Evolutionary conservation across 2,113 vertebrate genomes (phyloP).

Genomic region (Ceyx melanurus): DNA sequence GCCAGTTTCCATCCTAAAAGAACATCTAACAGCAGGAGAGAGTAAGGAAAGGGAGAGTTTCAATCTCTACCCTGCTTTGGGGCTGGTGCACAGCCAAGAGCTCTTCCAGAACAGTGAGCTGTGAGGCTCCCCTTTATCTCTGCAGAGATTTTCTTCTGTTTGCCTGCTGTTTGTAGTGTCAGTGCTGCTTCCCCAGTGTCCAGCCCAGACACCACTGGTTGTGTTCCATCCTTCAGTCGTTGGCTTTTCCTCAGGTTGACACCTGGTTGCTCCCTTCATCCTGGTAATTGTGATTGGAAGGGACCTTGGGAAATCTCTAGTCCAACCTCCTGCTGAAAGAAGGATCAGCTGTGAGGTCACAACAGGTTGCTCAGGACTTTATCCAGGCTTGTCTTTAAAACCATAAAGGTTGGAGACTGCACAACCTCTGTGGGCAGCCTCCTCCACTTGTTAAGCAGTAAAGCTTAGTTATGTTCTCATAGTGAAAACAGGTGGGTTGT

Average conservation of each 20-base stretch:
- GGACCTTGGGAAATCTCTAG: not conserved
- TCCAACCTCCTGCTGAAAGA: not conserved
- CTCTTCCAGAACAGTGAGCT: not conserved
- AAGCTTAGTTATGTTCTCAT: not conserved
- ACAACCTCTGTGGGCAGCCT: not conserved
- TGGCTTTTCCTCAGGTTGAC: not conserved
- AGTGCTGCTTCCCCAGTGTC: not conserved
- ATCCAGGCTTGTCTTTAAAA: not conserved
- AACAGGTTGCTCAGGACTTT: not conserved
- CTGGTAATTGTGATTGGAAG: not conserved
- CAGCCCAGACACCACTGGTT: not conserved
- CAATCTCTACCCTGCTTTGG: not conserved
- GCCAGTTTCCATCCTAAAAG: not conserved
- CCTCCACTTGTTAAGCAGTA: not conserved
- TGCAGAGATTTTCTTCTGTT: not conserved
- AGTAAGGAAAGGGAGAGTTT: not conserved
- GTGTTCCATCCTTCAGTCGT: not conserved
- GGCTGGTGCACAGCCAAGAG: not conserved
- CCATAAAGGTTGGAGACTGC: not conserved
- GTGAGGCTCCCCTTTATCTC: not conserved
- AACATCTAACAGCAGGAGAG: not conserved
- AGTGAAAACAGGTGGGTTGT: not conserved
- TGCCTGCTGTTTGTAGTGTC: not conserved
- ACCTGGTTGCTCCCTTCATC: not conserved
- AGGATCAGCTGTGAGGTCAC: not conserved